Evolutionary conservation across 2,888 invertebrate species (phyloP), one percentile per base, ranked within the genome.

Genomic region (Drosophila infuscata): DNA sequence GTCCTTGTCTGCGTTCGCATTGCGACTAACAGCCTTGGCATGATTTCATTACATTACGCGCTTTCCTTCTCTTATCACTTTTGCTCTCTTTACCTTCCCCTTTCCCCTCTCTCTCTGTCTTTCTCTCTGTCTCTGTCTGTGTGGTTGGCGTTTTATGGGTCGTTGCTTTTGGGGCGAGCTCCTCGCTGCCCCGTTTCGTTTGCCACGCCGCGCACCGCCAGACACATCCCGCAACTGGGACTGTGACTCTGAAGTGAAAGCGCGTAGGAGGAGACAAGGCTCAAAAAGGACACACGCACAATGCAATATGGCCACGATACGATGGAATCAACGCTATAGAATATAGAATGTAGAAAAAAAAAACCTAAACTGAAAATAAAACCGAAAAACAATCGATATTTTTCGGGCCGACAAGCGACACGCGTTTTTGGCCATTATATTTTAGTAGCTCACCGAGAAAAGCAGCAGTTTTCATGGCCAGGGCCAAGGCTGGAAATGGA

Each of bases 11-110:
- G 67, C 48, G 52, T 36, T 35, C 33, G n/a, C 52, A 36, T 29
- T 29, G 48, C 69, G 58, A 15, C 52, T 53, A 76, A 78, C 85
- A 86, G 85, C 88, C 89, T 89, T 86, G 85, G 90, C 90, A 88
- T 90, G 90, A 88, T 85, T 90, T 88, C 79, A 82, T 89, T 89
- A 78, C 82, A 76, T 85, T 57, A 78, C 72, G 64, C 77, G 59
- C 74, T 73, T 70, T 69, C 57, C 80, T 62, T 63, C 49, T 54
- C 56, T 57, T 46, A 46, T 46, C 46, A 46, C 46, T 46, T 46
- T 46, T 46, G 25, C 46, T 38, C 30, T n/a, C 49, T 38, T 5
- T 51, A 38, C 3, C 43, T 15, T 33, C 20, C 32, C 8, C 43
- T 8, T 11, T 5, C n/a, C 6, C 46, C 32, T 11, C 33, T n/a